Evolutionary conservation across 2,797 vertebrate species (phyloP).

Genomic region (Lepus oiostolus): DNA sequence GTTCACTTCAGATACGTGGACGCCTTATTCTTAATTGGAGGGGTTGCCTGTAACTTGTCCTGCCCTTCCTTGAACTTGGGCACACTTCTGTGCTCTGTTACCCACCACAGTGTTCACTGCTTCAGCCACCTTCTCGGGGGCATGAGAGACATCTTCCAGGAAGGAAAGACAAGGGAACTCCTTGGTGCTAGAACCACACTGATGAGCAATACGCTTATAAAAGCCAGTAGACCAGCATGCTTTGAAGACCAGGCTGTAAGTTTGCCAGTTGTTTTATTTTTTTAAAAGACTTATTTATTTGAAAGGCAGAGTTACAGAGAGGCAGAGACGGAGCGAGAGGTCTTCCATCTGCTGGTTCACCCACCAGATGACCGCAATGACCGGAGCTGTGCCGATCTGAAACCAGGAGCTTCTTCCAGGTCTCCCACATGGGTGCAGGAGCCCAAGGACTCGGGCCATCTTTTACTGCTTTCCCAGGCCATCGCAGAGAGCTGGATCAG

Average conservation of each 20-base stretch:
- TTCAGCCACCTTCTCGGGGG: not conserved
- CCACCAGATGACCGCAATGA: no score
- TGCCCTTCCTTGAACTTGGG: not conserved
- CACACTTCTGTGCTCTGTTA: not conserved
- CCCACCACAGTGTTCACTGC: not conserved
- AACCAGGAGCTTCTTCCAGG: no score
- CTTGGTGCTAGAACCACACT: accelerated
- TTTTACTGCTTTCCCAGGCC: no score
- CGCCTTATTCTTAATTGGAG: not conserved
- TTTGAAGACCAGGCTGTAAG: not conserved
- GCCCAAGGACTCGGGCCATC: no score
- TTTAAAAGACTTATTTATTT: not conserved
- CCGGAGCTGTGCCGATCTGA: no score
- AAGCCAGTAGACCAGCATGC: not conserved
- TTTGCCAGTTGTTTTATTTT: not conserved
- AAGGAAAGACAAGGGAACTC: not conserved
- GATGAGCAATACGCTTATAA: not conserved
- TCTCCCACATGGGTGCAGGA: no score
- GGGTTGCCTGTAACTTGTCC: not conserved
- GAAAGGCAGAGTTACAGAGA: no score
- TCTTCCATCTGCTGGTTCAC: no score
- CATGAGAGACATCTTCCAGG: no score
- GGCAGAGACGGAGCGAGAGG: no score
- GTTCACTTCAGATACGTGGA: not conserved
- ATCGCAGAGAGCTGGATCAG: no score